Base-by-base conservation (phyloP, 2,113 vertebrate species). In the Peromyscus leucopus region DNA sequence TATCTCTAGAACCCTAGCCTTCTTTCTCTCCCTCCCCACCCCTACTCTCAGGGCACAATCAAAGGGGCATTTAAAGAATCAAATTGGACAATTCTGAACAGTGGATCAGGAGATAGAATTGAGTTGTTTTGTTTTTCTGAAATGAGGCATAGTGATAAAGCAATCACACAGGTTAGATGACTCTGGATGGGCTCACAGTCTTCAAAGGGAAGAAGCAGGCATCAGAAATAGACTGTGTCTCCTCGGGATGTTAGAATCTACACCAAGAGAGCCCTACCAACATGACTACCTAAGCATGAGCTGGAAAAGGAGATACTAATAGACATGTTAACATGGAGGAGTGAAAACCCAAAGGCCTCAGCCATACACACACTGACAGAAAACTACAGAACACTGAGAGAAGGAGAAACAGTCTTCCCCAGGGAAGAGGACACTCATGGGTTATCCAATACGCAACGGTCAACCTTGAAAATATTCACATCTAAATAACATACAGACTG, bases 121-220 rank as follows among this genome's bases (percentile, higher is more conserved):
- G 55, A 87, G 13, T n/a, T 74, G 2, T 5, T 61, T 61, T 83
- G 61, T 19, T 94, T 96, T 87, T 95, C 55, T 92, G n/a, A 63
- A 87, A 95, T 87, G 65, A 87, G 74, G 19, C 57, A 71, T 22
- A 94, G 55, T 11, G 4, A 91, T 63, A 21, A 71, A 36, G 48
- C 4, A 55, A 51, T 78, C 51, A 82, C 42, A 72, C 28, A 63
- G 71, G 78, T 31, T 36, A 89, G 72, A 76, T 51, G 46, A 89
- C 11, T n/a, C 75, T 65, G 33, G 72, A 36, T 59, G 17, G 57
- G 4, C 57, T 59, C 57, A 59, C 55, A 55, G 55, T 55, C 55
- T 89, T 94, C 57, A 85, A 94, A 80, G 46, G 42, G 19, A 92
- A 90, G 84, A 39, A 65, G 48, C 48, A 59, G 16, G n/a, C 11